phyloP scores from a whole-genome alignment of 2,797 vertebrate species.

The Sarcoramphus papa region DNA sequence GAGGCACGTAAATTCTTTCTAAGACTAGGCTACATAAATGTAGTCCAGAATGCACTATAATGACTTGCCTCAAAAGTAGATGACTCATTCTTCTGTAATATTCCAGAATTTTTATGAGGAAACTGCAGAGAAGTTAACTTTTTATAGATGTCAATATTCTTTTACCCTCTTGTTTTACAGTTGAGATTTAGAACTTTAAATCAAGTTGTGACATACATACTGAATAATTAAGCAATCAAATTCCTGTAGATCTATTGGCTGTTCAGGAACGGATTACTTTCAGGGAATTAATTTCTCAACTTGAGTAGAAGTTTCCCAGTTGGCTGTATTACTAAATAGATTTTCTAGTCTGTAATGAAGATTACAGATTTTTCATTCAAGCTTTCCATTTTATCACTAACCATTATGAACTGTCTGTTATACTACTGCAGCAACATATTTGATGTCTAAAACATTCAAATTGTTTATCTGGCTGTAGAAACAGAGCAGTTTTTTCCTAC shows the following conservation, averaged over 20 bases:
- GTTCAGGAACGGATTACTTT: neutral
- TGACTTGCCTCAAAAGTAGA: neutral
- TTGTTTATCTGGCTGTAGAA: neutral
- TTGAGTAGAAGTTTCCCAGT: neutral
- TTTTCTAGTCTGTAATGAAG: neutral
- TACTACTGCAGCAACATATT: neutral
- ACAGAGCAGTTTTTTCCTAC: neutral
- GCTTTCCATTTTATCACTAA: neutral
- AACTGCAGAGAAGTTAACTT: neutral
- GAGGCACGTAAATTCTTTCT: neutral
- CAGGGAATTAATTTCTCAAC: neutral
- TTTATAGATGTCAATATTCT: neutral
- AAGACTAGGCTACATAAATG: neutral
- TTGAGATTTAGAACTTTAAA: neutral
- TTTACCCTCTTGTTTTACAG: neutral
- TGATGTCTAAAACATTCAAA: neutral
- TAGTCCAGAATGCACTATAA: neutral
- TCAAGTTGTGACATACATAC: neutral
- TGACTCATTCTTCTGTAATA: neutral
- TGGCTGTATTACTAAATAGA: neutral
- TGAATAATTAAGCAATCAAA: neutral
- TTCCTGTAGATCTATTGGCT: neutral
- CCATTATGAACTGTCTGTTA: neutral
- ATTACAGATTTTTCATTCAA: neutral
- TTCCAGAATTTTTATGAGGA: neutral